Percentiles rank a stretch among this genome's conserved stretches.
These are phyloP conservation scores for Charina bottae DNA, from an alignment of 2,113 vertebrate species.

Conservation along the genomic window DNA sequence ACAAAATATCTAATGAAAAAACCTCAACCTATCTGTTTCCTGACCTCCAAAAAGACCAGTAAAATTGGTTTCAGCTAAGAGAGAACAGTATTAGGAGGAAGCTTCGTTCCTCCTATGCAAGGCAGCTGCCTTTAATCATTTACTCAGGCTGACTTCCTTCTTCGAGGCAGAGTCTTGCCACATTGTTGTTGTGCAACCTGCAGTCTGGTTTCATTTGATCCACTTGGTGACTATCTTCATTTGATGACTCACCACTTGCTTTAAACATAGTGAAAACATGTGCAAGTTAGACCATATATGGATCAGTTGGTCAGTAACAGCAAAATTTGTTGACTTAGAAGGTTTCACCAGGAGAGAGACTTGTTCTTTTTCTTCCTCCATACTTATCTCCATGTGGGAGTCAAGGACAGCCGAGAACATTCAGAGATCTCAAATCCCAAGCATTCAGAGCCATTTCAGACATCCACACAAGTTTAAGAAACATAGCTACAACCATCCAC, in stretches of 20 bases:
- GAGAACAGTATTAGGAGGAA: background rate
- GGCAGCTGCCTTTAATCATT: background rate
- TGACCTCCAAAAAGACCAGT: background rate
- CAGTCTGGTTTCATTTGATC: slow-evolving; percentile 10
- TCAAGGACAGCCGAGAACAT: background rate
- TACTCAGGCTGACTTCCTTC: background rate
- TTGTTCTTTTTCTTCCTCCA: background rate
- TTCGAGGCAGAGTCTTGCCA: background rate
- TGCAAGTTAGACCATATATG: slow-evolving; percentile 1
- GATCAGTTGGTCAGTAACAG: background rate
- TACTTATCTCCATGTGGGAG: background rate
- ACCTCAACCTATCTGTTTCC: background rate
- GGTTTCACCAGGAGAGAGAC: too few species aligned
- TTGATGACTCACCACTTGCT: background rate
- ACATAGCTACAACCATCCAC: background rate
- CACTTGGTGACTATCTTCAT: background rate
- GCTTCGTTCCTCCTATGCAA: background rate
- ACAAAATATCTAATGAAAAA: background rate
- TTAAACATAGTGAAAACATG: background rate
- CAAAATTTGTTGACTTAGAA: too few species aligned
- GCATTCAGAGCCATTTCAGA: too few species aligned
- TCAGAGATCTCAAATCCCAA: too few species aligned
- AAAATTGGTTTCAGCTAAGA: background rate
- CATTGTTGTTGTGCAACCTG: background rate
- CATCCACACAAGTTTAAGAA: background rate